These are phyloP conservation scores for Amphipoea lucens DNA, from an alignment of 2,888 invertebrate species.

Conservation along the genomic window DNA sequence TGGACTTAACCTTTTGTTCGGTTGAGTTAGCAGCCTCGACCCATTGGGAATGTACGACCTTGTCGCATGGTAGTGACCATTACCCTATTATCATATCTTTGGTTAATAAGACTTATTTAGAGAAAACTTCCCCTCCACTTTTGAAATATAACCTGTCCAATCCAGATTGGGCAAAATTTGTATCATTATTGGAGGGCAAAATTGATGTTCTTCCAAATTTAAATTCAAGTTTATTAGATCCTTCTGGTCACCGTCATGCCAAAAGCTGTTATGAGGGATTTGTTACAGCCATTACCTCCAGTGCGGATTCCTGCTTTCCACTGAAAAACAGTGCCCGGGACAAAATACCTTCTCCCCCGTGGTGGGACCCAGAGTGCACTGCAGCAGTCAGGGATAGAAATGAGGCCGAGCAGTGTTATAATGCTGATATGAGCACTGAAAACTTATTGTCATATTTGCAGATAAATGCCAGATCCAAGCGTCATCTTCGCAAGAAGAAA, in stretches of 20 bases:
- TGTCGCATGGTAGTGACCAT: constrained; percentile 5
- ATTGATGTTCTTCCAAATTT: too few relatives aligned
- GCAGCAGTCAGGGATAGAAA: too few relatives aligned
- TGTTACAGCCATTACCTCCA: neutral
- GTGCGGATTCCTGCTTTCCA: neutral
- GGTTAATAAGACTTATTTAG: neutral
- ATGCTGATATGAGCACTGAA: neutral
- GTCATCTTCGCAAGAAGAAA: neutral
- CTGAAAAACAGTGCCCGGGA: neutral
- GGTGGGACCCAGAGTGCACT: too few relatives aligned
- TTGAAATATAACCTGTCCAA: too few relatives aligned
- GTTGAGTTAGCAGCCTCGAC: neutral
- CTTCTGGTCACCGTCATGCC: too few relatives aligned
- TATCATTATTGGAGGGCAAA: too few relatives aligned
- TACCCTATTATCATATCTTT: neutral
- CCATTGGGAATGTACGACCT: neutral
- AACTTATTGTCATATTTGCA: neutral
- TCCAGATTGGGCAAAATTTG: too few relatives aligned
- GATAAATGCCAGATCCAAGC: neutral
- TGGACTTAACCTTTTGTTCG: neutral
- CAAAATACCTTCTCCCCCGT: too few relatives aligned
- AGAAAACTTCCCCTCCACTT: neutral
- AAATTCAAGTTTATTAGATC: too few relatives aligned
- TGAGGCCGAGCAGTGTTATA: neutral
- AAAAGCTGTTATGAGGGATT: neutral